Percentiles rank a stretch among this genome's conserved stretches.
phyloP scores from a whole-genome alignment of 2,113 vertebrate species.

The Taurulus bubalis region DNA sequence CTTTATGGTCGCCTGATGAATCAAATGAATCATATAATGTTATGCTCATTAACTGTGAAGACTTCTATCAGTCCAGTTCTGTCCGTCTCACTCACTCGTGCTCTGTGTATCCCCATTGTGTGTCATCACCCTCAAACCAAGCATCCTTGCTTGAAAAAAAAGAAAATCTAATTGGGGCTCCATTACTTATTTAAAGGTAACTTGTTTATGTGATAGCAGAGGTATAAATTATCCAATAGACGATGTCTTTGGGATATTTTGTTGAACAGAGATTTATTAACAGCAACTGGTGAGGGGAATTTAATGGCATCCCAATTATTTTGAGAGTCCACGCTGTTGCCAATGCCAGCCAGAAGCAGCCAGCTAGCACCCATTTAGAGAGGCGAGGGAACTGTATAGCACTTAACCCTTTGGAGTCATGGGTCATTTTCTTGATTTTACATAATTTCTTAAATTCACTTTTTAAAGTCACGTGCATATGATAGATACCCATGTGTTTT shows the following conservation, averaged over 20 bases:
- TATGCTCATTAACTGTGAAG: slow-evolving; percentile 31
- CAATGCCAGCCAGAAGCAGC: slow-evolving; percentile 60
- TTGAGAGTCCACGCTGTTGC: slow-evolving; percentile 59
- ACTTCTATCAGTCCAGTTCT: slow-evolving; percentile 19
- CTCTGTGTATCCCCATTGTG: slow-evolving; percentile 11
- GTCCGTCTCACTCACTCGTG: background rate
- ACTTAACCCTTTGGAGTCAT: too few relatives aligned
- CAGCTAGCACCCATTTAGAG: slow-evolving; percentile 66
- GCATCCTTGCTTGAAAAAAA: slow-evolving; percentile 1
- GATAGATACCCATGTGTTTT: too few relatives aligned
- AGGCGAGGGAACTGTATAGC: slow-evolving; percentile 52
- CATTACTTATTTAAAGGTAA: slow-evolving; percentile 82
- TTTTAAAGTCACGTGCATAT: too few relatives aligned
- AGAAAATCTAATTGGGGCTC: slow-evolving; percentile 66
- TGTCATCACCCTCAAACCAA: slow-evolving; percentile 43
- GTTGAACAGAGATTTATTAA: slow-evolving; percentile 76
- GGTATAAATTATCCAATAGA: slow-evolving; percentile 80
- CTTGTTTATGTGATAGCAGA: slow-evolving; percentile 77
- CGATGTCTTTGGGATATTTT: slow-evolving; percentile 71
- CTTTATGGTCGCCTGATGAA: background rate
- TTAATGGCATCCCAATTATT: slow-evolving; percentile 80
- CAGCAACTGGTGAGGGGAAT: slow-evolving; percentile 69
- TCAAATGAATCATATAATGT: slow-evolving; percentile 29
- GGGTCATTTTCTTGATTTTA: too few relatives aligned
- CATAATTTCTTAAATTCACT: too few relatives aligned